Evolutionary conservation across 2,888 invertebrate species (phyloP).

Genomic region (Physocephala rufipes): DNA sequence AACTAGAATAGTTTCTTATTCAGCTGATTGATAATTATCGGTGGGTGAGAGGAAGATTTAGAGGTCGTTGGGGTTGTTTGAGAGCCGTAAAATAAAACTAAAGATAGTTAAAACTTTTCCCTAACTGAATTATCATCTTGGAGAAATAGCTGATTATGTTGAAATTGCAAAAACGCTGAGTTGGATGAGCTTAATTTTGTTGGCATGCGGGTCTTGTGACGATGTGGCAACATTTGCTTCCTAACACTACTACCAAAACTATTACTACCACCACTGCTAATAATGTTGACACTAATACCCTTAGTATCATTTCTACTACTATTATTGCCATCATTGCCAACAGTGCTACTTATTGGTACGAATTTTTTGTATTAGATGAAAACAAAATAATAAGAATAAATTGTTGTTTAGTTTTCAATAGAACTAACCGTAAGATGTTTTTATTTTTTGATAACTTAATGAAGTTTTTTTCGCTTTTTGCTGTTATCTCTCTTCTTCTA

Average conservation of each 20-base stretch:
- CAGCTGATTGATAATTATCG: neutral
- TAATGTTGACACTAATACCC: neutral
- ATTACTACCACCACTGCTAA: no score
- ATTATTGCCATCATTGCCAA: neutral
- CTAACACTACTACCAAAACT: neutral
- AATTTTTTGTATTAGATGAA: neutral
- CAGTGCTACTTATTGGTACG: neutral
- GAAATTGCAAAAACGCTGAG: conserved; percentile 19
- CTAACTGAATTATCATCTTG: conserved; percentile 22
- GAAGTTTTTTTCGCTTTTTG: neutral
- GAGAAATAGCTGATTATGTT: conserved; percentile 26
- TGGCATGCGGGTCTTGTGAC: neutral
- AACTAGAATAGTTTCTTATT: neutral
- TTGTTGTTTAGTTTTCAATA: conserved; percentile 19
- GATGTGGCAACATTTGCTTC: conserved; percentile 8
- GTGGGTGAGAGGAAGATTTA: neutral
- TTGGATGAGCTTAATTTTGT: conserved; percentile 12
- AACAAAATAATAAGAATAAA: conserved; percentile 17
- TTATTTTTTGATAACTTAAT: neutral
- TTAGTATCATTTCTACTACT: no score
- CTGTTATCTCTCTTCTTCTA: neutral
- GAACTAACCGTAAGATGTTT: neutral
- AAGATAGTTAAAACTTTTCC: conserved; percentile 2
- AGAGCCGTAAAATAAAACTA: neutral
- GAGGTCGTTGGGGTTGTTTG: neutral